These are phyloP conservation scores for Apostichopus parvimensis DNA, from an alignment of 35 echinoderm and acorn worm species.

Conservation along the genomic window DNA sequence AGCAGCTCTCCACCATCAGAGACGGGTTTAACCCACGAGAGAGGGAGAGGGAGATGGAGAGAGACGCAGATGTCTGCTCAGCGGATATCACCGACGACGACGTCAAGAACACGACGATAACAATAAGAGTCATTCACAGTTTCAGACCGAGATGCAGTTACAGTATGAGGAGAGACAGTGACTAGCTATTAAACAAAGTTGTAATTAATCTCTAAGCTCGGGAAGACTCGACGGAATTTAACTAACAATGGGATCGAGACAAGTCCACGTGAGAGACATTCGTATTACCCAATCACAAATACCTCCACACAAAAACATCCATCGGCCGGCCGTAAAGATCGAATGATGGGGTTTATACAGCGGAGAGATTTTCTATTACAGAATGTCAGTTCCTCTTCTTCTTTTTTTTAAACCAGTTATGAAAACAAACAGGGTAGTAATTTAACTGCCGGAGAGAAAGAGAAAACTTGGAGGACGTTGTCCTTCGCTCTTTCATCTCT, in stretches of 20 bases:
- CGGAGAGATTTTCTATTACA: background rate
- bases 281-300: too few species aligned
- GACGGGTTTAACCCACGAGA: background rate
- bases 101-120: background rate
- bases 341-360: too few species aligned
- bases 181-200: background rate
- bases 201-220: background rate
- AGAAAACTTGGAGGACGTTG: background rate
- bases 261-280: too few species aligned
- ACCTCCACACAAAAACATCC: too few species aligned
- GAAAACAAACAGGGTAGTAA: conserved; percentile 8
- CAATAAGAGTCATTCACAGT: background rate
- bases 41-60: too few species aligned
- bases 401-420: background rate
- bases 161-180: background rate
- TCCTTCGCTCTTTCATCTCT: background rate
- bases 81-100: background rate
- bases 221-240: too few species aligned
- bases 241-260: too few species aligned
- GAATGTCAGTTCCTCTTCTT: background rate
- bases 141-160: background rate
- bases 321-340: too few species aligned
- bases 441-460: background rate
- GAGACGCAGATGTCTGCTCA: background rate
- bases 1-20: background rate